Percentiles rank a stretch among this genome's conserved stretches.
Evolutionary conservation across 2,113 vertebrate species (phyloP).

Genomic region (Mastomys coucha): DNA sequence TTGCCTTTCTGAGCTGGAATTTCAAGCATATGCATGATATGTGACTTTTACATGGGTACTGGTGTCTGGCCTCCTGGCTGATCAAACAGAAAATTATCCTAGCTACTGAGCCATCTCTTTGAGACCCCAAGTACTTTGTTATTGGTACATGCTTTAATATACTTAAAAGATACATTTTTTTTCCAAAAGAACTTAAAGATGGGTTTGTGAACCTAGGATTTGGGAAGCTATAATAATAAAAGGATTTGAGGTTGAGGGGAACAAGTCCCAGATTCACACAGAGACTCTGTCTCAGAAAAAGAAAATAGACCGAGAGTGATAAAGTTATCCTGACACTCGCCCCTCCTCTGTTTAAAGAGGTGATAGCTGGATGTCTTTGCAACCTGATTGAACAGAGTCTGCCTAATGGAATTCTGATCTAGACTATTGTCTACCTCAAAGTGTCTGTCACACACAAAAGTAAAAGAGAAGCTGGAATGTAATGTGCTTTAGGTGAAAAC

Average conservation of each 20-base stretch:
- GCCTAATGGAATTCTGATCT: neutral
- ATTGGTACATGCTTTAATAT: neutral
- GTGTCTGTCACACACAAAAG: neutral
- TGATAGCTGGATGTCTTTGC: neutral
- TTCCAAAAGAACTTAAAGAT: neutral
- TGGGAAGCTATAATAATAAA: neutral
- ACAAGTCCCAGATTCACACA: neutral
- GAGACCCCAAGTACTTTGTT: neutral
- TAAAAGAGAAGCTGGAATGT: neutral
- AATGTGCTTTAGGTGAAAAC: constrained; percentile 51
- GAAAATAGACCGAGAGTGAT: neutral
- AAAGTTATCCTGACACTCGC: neutral
- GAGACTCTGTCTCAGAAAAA: too few relatives aligned
- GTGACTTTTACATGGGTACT: neutral
- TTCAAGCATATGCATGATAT: neutral
- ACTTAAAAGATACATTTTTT: neutral
- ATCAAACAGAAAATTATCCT: too few relatives aligned
- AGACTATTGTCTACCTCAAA: constrained; percentile 1
- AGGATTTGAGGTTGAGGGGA: neutral
- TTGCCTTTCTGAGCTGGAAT: neutral
- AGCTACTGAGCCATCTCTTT: neutral
- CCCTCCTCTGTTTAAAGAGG: neutral
- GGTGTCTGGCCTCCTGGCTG: neutral
- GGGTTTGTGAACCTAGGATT: neutral
- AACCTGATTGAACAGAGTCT: neutral